phyloP scores from a whole-genome alignment of 1,140 invertebrate genomes.

The Trachymyrmex cornetzi region DNA sequence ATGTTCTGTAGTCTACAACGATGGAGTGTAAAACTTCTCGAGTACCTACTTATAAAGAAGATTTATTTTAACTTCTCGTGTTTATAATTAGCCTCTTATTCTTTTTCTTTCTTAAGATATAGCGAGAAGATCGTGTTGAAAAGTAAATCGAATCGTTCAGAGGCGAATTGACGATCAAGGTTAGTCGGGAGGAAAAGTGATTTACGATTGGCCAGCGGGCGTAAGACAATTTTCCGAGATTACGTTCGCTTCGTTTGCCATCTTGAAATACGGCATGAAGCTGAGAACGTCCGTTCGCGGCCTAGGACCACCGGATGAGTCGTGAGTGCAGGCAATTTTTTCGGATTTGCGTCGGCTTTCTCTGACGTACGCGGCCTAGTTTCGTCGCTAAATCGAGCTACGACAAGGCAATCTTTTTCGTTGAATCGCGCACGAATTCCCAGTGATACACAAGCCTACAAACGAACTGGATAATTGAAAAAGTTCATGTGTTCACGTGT shows the following conservation, averaged over 20 bases:
- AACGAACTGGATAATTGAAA: conserved; percentile 40
- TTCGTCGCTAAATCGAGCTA: conserved; percentile 26
- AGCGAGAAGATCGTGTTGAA: not conserved
- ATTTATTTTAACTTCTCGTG: not conserved
- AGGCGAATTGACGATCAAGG: conserved; percentile 10
- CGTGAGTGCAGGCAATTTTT: conserved; percentile 51
- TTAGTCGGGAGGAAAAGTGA: conserved; percentile 16
- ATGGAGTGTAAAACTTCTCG: not conserved
- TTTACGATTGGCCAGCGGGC: conserved; percentile 30
- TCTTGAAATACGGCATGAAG: conserved; percentile 36
- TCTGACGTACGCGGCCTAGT: conserved; percentile 31
- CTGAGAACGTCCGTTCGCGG: conserved; percentile 9
- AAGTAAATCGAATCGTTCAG: conserved; percentile 32
- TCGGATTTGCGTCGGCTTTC: conserved; percentile 44
- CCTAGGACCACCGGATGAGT: not conserved
- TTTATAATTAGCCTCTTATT: not conserved
- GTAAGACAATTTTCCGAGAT: conserved; percentile 57
- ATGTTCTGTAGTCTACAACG: not conserved
- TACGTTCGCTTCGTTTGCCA: conserved; percentile 47
- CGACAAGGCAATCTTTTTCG: conserved; percentile 44
- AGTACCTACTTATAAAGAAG: not conserved
- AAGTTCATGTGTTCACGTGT: not conserved
- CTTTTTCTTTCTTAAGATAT: not conserved
- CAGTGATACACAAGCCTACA: not conserved
- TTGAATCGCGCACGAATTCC: conserved; percentile 5